Conservation (phyloP, 2,113 vertebrate genomes). For the Sander vitreus region DNA sequence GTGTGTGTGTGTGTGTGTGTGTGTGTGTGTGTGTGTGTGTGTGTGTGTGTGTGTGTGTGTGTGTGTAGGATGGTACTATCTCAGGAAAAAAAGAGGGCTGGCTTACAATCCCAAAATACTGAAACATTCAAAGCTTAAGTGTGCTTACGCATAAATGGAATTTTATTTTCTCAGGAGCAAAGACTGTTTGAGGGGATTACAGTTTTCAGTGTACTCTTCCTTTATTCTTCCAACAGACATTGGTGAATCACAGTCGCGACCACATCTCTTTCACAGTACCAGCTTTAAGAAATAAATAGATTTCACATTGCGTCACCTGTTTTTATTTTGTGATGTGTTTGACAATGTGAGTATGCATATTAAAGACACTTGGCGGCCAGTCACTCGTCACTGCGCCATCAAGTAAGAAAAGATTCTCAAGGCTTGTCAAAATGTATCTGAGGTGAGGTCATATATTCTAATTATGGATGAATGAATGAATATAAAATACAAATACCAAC, state of each 20-base stretch:
- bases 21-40: slow-evolving; percentile 13
- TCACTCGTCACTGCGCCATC: background rate
- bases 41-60: background rate
- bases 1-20: background rate
- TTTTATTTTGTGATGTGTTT: background rate
- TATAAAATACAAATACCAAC: background rate
- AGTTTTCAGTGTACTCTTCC: background rate
- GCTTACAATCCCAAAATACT: slow-evolving; percentile 34
- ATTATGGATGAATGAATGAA: background rate
- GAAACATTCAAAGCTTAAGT: slow-evolving; percentile 41
- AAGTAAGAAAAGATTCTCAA: background rate
- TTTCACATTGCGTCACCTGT: background rate
- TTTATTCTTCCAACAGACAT: slow-evolving; percentile 20
- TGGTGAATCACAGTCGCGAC: background rate
- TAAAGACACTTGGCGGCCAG: background rate
- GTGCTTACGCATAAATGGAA: background rate
- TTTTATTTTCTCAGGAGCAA: slow-evolving; percentile 20
- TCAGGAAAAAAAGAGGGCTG: background rate
- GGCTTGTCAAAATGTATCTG: background rate
- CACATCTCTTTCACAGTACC: background rate
- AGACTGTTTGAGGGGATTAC: slow-evolving; percentile 29
- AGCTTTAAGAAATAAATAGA: background rate
- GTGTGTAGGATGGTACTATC: background rate
- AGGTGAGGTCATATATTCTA: background rate
- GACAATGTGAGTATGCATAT: background rate